Evolutionary conservation across 2,113 vertebrate species (phyloP).

Genomic region (Canis aureus): DNA sequence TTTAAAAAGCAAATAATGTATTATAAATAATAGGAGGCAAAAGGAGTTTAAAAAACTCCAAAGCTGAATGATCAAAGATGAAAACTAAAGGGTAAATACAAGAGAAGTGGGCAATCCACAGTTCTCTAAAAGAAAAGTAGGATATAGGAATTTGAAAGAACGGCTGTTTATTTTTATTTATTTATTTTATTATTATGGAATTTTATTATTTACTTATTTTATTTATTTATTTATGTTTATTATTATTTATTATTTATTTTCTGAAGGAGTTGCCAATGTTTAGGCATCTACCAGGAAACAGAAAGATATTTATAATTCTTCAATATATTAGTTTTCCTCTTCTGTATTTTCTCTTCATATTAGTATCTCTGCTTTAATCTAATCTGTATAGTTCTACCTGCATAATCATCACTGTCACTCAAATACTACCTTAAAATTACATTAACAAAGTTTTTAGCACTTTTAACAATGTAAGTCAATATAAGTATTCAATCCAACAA

Average conservation of each 20-base stretch:
- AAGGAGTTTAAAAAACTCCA: background rate
- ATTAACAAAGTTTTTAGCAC: background rate
- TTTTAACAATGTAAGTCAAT: background rate
- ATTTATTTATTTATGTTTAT: too few species aligned
- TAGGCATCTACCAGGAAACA: background rate
- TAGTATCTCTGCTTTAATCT: background rate
- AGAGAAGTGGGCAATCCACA: background rate
- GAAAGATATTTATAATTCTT: background rate
- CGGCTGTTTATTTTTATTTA: too few species aligned
- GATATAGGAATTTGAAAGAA: background rate
- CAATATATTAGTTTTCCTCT: background rate
- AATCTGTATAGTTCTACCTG: background rate
- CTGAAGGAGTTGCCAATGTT: background rate
- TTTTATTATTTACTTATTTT: too few species aligned
- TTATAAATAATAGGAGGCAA: background rate
- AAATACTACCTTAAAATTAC: background rate
- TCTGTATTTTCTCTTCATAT: background rate
- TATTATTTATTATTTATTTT: background rate
- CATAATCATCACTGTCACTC: background rate
- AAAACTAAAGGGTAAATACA: constrained; percentile 27
- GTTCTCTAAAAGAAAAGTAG: background rate
- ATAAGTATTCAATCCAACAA: background rate
- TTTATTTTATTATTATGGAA: too few species aligned
- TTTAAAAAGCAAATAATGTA: constrained; percentile 25
- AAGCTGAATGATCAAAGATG: background rate